These are phyloP conservation scores for Corbicula japonica DNA, from an alignment of 2,888 invertebrate genomes.

Conservation along the genomic window DNA sequence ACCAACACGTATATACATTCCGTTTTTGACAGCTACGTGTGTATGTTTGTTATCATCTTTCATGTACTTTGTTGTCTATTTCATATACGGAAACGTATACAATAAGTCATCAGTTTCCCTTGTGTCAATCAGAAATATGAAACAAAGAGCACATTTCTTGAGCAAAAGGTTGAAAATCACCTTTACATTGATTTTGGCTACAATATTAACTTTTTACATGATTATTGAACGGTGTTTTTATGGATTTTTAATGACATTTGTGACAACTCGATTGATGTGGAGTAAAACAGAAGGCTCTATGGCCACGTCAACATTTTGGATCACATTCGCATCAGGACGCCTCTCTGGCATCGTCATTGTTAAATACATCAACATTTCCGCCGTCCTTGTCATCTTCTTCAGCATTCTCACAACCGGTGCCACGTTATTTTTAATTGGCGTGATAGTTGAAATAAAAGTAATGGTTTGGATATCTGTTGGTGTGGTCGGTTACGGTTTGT, in stretches of 20 bases:
- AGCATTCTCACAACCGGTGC: constrained; percentile 33
- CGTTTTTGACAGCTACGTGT: constrained; percentile 29
- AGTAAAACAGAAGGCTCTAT: constrained; percentile 16
- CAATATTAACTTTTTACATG: constrained; percentile 16
- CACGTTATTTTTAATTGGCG: constrained; percentile 56
- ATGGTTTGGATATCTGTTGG: constrained; percentile 83
- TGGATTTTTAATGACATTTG: constrained; percentile 36
- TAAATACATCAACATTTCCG: constrained; percentile 13
- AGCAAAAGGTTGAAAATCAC: constrained; percentile 19
- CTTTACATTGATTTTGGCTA: constrained; percentile 26
- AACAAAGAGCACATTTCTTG: constrained; percentile 13
- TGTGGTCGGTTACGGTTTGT: constrained; percentile 85
- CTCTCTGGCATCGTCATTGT: constrained; percentile 25
- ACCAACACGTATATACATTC: constrained; percentile 4
- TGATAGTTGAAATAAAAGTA: constrained; percentile 41
- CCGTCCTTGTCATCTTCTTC: constrained; percentile 20
- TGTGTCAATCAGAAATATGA: not conserved
- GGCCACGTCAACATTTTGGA: constrained; percentile 22
- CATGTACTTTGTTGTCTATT: constrained; percentile 28
- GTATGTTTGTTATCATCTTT: constrained; percentile 29
- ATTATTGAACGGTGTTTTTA: constrained; percentile 34
- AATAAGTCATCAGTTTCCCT: constrained; percentile 3
- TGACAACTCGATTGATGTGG: constrained; percentile 26
- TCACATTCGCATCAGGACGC: constrained; percentile 33
- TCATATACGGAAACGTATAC: constrained; percentile 41